These are phyloP conservation scores for Dilophus febrilis DNA, from an alignment of 2,888 invertebrate genomes.

Conservation along the genomic window DNA sequence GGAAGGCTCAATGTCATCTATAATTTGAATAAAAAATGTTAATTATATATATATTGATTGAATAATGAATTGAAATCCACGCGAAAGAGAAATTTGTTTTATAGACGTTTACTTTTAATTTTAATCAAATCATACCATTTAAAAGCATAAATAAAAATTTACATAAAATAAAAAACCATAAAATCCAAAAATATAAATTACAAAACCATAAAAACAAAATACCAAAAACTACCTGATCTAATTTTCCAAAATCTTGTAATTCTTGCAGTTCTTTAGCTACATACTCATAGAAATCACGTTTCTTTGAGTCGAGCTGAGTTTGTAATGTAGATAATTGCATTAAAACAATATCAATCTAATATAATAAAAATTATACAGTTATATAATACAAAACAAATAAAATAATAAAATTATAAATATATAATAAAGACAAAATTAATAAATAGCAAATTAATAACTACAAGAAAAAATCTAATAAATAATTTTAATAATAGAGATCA, in stretches of 20 bases:
- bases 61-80: no score
- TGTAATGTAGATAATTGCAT: slow-evolving; percentile 39
- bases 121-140: no score
- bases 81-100: no score
- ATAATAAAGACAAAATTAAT: slow-evolving; percentile 14
- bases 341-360: slow-evolving; percentile 50
- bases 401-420: slow-evolving; percentile 20
- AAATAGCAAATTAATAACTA: slow-evolving; percentile 11
- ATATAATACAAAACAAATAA: slow-evolving; percentile 14
- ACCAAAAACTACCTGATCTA: slow-evolving; percentile 32
- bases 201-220: slow-evolving; percentile 7
- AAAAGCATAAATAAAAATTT: slow-evolving; percentile 5
- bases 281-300: slow-evolving; percentile 34
- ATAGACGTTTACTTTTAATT: no score
- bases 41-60: no score
- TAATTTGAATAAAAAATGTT: no score
- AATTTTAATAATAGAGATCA: no score
- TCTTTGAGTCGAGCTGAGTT: slow-evolving; percentile 35
- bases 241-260: slow-evolving; percentile 34
- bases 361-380: slow-evolving; percentile 25
- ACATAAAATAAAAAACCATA: background rate
- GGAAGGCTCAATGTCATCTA: background rate
- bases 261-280: slow-evolving; percentile 34
- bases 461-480: slow-evolving; percentile 12
- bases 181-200: slow-evolving; percentile 6